Conservation (phyloP, 2,113 vertebrate species). For the Hippocampus abdominalis region DNA sequence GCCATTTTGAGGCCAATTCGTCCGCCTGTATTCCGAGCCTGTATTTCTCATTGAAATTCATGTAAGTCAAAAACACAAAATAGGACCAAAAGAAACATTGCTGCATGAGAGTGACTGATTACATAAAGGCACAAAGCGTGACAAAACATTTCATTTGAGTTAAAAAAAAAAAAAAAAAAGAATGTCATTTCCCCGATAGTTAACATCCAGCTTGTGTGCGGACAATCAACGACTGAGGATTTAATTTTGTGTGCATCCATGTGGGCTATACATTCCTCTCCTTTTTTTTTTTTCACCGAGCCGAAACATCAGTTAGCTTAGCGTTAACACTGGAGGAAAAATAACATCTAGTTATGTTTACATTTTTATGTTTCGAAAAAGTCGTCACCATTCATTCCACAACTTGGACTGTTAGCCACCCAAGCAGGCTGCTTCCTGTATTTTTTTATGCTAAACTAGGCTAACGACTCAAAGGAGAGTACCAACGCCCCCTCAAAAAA, state of each 20-base stretch:
- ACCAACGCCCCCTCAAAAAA: neutral
- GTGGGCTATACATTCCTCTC: too few species aligned
- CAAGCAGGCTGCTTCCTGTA: neutral
- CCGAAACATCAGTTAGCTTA: slow-evolving; percentile 10
- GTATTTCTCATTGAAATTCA: neutral
- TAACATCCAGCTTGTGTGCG: slow-evolving; percentile 43
- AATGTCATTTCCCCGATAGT: slow-evolving; percentile 41
- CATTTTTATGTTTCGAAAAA: neutral
- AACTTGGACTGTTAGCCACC: neutral
- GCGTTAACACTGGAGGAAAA: slow-evolving; percentile 5
- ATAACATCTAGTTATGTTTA: neutral
- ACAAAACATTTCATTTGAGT: neutral
- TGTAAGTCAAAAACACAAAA: slow-evolving; percentile 35
- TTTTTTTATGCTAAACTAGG: slow-evolving; percentile 6
- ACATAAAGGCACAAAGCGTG: neutral
- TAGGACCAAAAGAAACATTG: slow-evolving; percentile 16
- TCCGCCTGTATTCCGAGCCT: neutral
- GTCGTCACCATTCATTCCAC: neutral
- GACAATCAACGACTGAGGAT: slow-evolving; percentile 60
- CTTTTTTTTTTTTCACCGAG: slow-evolving; percentile 10
- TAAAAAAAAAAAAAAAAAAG: neutral
- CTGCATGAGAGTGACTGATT: neutral
- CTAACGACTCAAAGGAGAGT: neutral
- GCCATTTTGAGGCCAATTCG: neutral
- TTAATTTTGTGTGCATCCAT: slow-evolving; percentile 7